Conservation (phyloP, 2,888 invertebrate genomes). For the Onthophagus sagittarius region DNA sequence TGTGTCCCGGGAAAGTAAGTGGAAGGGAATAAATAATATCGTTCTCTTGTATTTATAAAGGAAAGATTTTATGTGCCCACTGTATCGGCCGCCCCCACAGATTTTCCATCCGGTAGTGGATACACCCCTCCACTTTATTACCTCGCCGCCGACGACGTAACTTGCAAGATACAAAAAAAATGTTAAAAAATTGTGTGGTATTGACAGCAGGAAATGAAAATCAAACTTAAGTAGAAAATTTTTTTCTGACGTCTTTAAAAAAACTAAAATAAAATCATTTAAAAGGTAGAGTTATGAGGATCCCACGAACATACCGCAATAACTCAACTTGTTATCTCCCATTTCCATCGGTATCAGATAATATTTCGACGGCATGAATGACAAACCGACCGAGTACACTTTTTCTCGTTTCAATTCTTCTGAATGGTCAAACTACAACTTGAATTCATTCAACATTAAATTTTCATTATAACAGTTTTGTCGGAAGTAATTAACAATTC, state of each 20-base stretch:
- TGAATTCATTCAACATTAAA: background rate
- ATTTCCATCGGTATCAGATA: slow-evolving; percentile 3
- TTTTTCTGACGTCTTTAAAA: background rate
- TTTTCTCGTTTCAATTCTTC: background rate
- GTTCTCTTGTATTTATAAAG: slow-evolving; percentile 10
- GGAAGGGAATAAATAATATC: slow-evolving; percentile 8
- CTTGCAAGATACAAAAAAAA: background rate
- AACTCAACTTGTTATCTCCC: background rate
- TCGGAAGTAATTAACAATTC: background rate
- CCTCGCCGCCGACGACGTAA: background rate
- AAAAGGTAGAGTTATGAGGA: background rate
- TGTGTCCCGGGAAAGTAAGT: slow-evolving; percentile 5
- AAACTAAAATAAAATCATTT: background rate
- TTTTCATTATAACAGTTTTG: background rate
- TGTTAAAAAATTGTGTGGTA: background rate
- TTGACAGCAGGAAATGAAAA: slow-evolving; percentile 11
- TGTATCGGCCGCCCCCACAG: slow-evolving; percentile 9
- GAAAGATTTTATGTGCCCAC: slow-evolving; percentile 6
- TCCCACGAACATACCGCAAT: background rate
- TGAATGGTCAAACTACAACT: background rate
- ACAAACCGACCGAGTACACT: slow-evolving; percentile 2
- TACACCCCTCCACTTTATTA: background rate
- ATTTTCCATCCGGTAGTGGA: background rate
- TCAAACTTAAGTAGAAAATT: background rate
- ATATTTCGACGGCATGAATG: slow-evolving; percentile 10